phyloP scores from a whole-genome alignment of 2,113 vertebrate species.

The Helogale parvula region DNA sequence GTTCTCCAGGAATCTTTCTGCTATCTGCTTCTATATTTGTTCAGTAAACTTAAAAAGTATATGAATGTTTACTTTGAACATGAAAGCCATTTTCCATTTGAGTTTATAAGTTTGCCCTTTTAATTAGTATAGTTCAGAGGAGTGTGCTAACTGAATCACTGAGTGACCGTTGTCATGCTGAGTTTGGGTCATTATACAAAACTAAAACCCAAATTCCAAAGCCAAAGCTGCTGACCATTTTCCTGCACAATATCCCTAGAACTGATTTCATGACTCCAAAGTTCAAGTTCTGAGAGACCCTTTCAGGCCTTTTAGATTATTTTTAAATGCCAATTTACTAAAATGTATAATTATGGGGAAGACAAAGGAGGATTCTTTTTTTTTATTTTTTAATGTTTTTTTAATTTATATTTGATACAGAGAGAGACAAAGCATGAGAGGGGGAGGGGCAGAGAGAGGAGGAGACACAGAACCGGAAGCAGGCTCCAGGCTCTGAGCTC shows the following conservation, averaged over 20 bases:
- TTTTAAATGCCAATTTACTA: not conserved
- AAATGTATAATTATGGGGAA: not conserved
- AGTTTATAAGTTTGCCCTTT: not conserved
- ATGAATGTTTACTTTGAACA: not conserved
- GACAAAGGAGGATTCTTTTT: not conserved
- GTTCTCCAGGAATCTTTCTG: not conserved
- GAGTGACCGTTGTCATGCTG: not conserved
- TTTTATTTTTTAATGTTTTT: too few species aligned
- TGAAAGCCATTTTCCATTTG: not conserved
- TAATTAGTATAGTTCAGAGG: not conserved
- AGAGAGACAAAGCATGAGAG: too few species aligned
- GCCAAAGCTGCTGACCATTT: not conserved
- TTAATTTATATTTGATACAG: too few species aligned
- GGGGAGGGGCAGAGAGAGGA: too few species aligned
- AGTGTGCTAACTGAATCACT: not conserved
- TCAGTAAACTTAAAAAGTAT: not conserved
- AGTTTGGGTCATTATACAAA: not conserved
- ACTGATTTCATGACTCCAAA: slow-evolving; percentile 21
- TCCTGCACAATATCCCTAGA: not conserved
- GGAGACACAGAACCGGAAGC: too few species aligned
- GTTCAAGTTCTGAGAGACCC: not conserved
- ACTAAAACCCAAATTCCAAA: slow-evolving; percentile 18
- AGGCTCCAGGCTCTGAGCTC: too few species aligned
- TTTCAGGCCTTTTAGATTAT: not conserved
- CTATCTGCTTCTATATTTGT: not conserved